Conservation (phyloP, 2,888 invertebrate genomes). For the Drosophila ezoana region DNA sequence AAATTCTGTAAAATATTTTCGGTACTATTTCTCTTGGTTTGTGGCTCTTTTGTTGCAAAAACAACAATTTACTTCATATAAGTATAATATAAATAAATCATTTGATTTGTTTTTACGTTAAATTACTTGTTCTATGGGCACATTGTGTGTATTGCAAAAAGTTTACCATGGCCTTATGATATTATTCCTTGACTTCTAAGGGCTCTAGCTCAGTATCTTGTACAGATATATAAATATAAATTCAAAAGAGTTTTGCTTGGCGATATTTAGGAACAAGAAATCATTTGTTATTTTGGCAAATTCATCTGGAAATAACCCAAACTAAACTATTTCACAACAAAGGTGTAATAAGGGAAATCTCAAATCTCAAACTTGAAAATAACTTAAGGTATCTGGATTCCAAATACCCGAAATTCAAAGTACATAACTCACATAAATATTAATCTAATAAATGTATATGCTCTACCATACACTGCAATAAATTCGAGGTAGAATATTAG, state of each 20-base stretch:
- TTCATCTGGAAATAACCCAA: slow-evolving; percentile 18
- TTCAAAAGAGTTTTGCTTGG: slow-evolving; percentile 46
- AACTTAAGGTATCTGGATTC: background rate
- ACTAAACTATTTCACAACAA: background rate
- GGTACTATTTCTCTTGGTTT: slow-evolving; percentile 77
- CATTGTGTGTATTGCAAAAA: slow-evolving; percentile 79
- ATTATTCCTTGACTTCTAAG: slow-evolving; percentile 8
- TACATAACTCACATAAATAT: slow-evolving; percentile 28
- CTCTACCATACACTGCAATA: slow-evolving; percentile 37
- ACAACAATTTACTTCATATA: slow-evolving; percentile 62
- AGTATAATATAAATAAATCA: slow-evolving; percentile 75
- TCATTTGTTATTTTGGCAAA: slow-evolving; percentile 56
- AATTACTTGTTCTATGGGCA: slow-evolving; percentile 82
- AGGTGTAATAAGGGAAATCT: background rate
- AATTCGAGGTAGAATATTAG: slow-evolving; percentile 65
- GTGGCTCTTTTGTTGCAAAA: slow-evolving; percentile 66
- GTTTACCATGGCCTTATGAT: slow-evolving; percentile 16
- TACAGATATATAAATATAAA: slow-evolving; percentile 8
- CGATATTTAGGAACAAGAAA: slow-evolving; percentile 63
- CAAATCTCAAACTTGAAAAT: background rate
- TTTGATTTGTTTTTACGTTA: slow-evolving; percentile 62
- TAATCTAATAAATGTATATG: slow-evolving; percentile 37
- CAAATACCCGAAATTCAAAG: slow-evolving; percentile 1
- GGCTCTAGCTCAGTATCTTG: slow-evolving; percentile 9
- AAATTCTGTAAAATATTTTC: slow-evolving; percentile 78